Evolutionary conservation across 2,797 vertebrate species (phyloP), one percentile per base, ranked within the genome.

Genomic region (Percopsis omiscomaycus): DNA sequence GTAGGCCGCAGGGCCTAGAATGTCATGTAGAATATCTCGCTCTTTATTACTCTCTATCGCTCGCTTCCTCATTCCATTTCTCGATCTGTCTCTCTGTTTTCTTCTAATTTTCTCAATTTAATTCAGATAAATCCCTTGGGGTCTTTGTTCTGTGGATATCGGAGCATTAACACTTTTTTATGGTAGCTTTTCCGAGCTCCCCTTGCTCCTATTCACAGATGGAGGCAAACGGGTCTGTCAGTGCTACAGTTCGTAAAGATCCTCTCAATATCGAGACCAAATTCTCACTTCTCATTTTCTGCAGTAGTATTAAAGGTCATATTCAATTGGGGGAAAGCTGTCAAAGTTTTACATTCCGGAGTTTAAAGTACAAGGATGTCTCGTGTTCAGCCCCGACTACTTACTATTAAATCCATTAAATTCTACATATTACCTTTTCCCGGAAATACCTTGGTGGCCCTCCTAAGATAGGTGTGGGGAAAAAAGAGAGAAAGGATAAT

Each of bases 1-100:
- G 49, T 42, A 42, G 8, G 37, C 61, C 3, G 37, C 60, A 44
- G 54, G 59, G 57, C 61, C 82, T 79, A 64, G 56, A 69, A 69
- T 75, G 69, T 69, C 68, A 56, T 62, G 67, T 44, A 68, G 0
- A 37, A 58, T 58, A 57, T 49, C 59, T 61, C 28, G 12, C 59
- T 51, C 59, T 30, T 45, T 47, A 16, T 59, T 16, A 28, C 12
- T 29, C 45, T 48, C 12, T 46, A 15, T 11, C 46, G 30, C 29
- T 9, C n/a, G 15, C 28, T 30, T n/a, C 16, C 47, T 50, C n/a
- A n/a, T 13, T 16, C 28, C 29, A 14, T 28, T 6, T 42, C 44
- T 59, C 44, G 46, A 11, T 44, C 55, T 57, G n/a, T 58, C 37
- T 59, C 44, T 28, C 56, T 60, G 16, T 28, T 45, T 48, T 8